A percentile compares a stretch with the other conserved stretches of the same genome.
Evolutionary conservation across 2,888 invertebrate genomes (phyloP).

Genomic region (Lacanobia oleracea): DNA sequence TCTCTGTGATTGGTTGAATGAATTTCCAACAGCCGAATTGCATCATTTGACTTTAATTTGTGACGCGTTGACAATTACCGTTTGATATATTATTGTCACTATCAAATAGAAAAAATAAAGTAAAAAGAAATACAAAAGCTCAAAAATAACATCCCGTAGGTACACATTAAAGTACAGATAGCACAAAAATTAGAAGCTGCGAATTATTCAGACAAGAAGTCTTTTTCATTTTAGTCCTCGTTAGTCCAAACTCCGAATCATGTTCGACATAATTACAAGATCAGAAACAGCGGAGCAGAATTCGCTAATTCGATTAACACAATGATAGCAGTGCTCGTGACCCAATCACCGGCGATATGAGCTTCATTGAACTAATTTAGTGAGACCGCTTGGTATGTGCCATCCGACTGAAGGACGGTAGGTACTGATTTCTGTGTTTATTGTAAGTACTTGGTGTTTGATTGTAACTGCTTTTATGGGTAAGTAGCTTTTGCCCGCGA

Average conservation of each 20-base stretch:
- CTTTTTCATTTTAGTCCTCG: neutral
- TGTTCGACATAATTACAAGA: constrained; percentile 30
- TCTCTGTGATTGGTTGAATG: neutral
- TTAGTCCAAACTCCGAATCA: neutral
- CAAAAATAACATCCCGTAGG: neutral
- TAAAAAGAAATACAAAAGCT: neutral
- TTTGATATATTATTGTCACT: neutral
- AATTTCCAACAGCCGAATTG: neutral
- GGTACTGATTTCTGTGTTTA: constrained; percentile 34
- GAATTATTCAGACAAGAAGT: neutral
- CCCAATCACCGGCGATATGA: constrained; percentile 71
- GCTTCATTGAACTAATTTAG: constrained; percentile 72
- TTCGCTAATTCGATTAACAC: constrained; percentile 75
- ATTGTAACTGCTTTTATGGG: neutral
- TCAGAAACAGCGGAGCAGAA: constrained; percentile 47
- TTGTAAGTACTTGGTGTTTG: neutral
- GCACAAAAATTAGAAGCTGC: neutral
- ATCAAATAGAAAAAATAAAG: neutral
- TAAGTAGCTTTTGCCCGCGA: no score
- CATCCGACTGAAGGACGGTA: constrained; percentile 27
- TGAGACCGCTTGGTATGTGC: constrained; percentile 54
- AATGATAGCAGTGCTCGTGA: constrained; percentile 68
- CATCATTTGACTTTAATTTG: neutral
- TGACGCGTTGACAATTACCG: neutral
- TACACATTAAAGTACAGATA: no score